Evolutionary conservation across 1,140 invertebrate species (phyloP), one percentile per base, ranked within the genome.

Genomic region (Drosophila neocordata): DNA sequence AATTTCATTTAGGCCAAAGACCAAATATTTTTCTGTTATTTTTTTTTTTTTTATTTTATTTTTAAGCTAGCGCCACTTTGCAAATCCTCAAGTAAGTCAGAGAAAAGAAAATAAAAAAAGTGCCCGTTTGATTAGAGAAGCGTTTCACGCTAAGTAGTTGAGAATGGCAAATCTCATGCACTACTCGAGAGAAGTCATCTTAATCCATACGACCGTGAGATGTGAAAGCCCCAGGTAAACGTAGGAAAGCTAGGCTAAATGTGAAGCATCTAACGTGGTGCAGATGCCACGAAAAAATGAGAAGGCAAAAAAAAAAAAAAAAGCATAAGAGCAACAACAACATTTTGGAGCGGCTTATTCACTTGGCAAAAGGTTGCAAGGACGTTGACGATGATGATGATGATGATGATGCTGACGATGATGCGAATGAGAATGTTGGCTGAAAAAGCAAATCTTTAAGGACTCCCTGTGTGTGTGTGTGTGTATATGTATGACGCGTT

Each of bases 301-400:
- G 15, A 48, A 20, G 5, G 20, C 41, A 9, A 8, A 13, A 44
- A 31, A 44, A 44, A 38, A 38, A 38, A 38, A 13, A 44, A 44
- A 44, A 8, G 8, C 7, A 12, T n/a, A 55, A 15, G 7, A 18
- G 15, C 13, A 44, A 44, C 15, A 48, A 44, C 7, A 48, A 18
- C 7, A 48, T 48, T 48, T 48, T 20, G 41, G 41, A 48, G 41
- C 41, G 41, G 41, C 41, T 48, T 48, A 48, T 48, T 48, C 41
- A 48, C 41, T 48, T 48, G 41, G 41, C 41, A 48, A 48, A 48
- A 48, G 41, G 41, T 48, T 48, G 41, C 41, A 48, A 48, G 41
- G 41, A 48, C 41, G 41, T 48, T 48, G 15, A 20, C n/a, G 15
- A 48, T 11, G 41, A 18, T 20, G 15, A 48, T 48, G 41, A 44